Percentiles rank a stretch among this genome's conserved stretches.
phyloP scores from a whole-genome alignment of 2,113 vertebrate species.

The Notarius lentiginosus region DNA sequence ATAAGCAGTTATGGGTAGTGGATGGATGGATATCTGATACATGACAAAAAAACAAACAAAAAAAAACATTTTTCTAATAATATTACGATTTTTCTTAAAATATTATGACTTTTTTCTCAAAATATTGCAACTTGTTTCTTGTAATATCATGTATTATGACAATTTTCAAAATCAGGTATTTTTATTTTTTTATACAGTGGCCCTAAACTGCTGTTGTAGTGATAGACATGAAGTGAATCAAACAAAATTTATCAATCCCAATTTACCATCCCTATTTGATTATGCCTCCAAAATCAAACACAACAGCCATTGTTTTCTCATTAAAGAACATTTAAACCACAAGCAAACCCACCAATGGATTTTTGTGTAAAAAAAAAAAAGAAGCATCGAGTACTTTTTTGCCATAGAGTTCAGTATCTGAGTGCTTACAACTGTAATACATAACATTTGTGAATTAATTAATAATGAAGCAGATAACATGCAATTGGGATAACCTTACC shows the following conservation, averaged over 20 bases:
- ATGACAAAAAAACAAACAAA: too few species aligned
- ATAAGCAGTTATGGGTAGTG: too few species aligned
- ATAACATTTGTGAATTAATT: constrained; percentile 23
- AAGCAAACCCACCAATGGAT: background rate
- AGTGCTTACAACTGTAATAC: constrained; percentile 1
- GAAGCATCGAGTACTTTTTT: background rate
- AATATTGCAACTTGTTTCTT: background rate
- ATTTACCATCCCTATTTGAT: background rate
- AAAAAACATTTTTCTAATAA: background rate
- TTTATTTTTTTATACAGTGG: background rate
- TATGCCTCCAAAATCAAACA: background rate
- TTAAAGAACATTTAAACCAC: background rate
- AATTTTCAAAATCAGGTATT: too few species aligned
- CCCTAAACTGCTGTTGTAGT: background rate
- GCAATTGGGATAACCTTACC: constrained; percentile 45
- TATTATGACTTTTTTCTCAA: background rate
- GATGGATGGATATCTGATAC: too few species aligned
- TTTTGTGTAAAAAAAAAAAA: too few species aligned
- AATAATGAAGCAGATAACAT: constrained; percentile 42
- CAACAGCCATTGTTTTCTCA: background rate
- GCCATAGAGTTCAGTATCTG: background rate
- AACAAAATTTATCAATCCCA: background rate
- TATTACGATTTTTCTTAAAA: background rate
- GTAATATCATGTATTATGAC: background rate
- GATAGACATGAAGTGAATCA: background rate